Evolutionary conservation across 2,888 invertebrate species (phyloP), one percentile per base, ranked within the genome.

Genomic region (Mechanitis mazaeus): DNA sequence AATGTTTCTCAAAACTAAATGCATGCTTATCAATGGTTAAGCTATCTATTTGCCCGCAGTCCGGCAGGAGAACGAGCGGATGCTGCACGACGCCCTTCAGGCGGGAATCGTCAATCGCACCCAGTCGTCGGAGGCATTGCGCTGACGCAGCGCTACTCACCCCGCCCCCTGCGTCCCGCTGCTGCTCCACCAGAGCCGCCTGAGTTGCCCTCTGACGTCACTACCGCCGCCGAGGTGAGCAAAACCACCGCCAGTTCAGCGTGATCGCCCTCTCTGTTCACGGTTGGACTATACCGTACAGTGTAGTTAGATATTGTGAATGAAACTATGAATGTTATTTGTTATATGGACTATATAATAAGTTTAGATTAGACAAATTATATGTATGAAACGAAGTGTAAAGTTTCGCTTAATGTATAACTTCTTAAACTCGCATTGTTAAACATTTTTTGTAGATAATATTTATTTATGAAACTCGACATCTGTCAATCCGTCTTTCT

Each of bases 11-110:
- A 1, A 42, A 11, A 35, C 35, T 35, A 4, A 42, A 42, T 42
- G 3, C 42, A 42, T 42, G 9, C 38, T 63, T 62, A 56, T 67
- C 60, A 67, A 78, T 77, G 83, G 77, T 87, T 84, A 85, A 87
- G 84, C 82, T 71, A 66, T 68, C 64, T 79, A 69, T 75, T 90
- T 87, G 88, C 87, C 92, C 92, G 72, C 93, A 96, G 96, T 96
- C 84, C 95, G 96, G 75, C 95, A 94, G 90, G 95, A 96, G 91
- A 96, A 96, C 91, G 95, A 96, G 91, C 95, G 95, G 86, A 91
- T 95, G 87, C 92, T 95, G 91, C 92, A 92, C 83, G 95, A 95
- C 87, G 94, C 94, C 74, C 91, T 94, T 82, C 94, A 94, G 86
- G 86, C 78, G 85, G 89, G 82, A 83, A 81, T 85, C 84, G 86